Evolutionary conservation across 2,888 invertebrate genomes (phyloP), one percentile per base, ranked within the genome.

Genomic region (Agrochola macilenta): DNA sequence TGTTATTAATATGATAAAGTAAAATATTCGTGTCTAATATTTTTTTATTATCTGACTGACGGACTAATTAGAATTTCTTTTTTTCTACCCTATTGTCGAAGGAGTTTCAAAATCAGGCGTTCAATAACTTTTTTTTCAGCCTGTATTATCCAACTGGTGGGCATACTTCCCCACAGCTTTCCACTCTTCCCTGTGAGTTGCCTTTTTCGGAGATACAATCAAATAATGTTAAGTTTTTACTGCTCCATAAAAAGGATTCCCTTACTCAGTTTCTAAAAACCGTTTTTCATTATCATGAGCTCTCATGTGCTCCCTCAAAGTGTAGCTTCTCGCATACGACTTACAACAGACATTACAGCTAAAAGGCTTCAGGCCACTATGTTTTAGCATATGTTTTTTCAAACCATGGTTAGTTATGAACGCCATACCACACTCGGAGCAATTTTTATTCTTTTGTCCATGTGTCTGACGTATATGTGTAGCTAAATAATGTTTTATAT

Each of bases 351-450:
- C 81, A 12, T 82, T 86, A 83, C 97, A 97, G 26, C 91, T 88
- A 78, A 90, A 96, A 2, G 95, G 94, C 76, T 95, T 96, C 3
- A 93, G 89, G 0, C 95, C 95, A 0, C 93, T 92, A 81, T 97
- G 97, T 71, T 94, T 95, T 35, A 94, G 87, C 95, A 96, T 95
- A 77, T 97, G 97, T 64, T 95, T 95, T 72, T 96, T 96, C 58
- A 97, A 89, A 5, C 95, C 95, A 81, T 96, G 95, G 70, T 96
- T 96, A 0, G 95, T 95, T 71, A 95, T 95, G 86, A 97, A 97
- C 35, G 95, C 96, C 92, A 96, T 96, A 0, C 93, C 93, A 84
- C 97, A 97, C 23, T 96, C 94, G 0, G 87, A 69, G 81, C 97
- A 97, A 87, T 93, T 97, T 87, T 94, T 97, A 90, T 93, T 96